A percentile compares a stretch with the other conserved stretches of the same genome.
These are phyloP conservation scores for Drosophila prolongata DNA, from an alignment of 2,888 invertebrate genomes.

Conservation along the genomic window DNA sequence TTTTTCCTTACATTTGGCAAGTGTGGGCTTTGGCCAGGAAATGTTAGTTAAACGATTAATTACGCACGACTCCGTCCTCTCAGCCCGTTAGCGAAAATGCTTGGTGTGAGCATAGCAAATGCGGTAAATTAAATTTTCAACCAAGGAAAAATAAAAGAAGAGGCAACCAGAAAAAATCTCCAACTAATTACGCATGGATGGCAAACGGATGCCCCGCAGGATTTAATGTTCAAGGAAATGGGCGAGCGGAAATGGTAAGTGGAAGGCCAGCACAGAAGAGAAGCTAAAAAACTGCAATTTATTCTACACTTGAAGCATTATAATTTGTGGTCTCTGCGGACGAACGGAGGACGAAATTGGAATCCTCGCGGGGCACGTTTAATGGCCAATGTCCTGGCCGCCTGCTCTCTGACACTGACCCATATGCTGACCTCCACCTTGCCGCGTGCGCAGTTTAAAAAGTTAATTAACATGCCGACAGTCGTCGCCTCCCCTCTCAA, in stretches of 20 bases:
- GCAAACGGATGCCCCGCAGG: conserved; percentile 49
- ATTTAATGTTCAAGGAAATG: conserved; percentile 41
- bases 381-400: conserved; percentile 66
- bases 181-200: conserved; percentile 79
- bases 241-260: conserved; percentile 13
- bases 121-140: conserved; percentile 70
- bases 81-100: background rate
- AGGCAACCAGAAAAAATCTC: conserved; percentile 38
- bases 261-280: conserved; percentile 15
- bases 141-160: conserved; percentile 32
- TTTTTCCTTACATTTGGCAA: conserved; percentile 18
- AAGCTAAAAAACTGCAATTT: conserved; percentile 57
- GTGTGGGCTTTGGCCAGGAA: conserved; percentile 55
- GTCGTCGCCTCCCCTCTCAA: conserved; percentile 24
- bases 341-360: conserved; percentile 54
- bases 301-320: conserved; percentile 78
- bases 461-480: conserved; percentile 72
- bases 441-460: conserved; percentile 67
- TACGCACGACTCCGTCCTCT: conserved; percentile 54
- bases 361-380: conserved; percentile 66
- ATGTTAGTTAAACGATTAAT: conserved; percentile 74
- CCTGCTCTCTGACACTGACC: conserved; percentile 19
- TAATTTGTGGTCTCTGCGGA: conserved; percentile 66
- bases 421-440: conserved; percentile 35
- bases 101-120: conserved; percentile 32